phyloP scores from a whole-genome alignment of 2,113 vertebrate species.

The Microcebus ravelobensis region DNA sequence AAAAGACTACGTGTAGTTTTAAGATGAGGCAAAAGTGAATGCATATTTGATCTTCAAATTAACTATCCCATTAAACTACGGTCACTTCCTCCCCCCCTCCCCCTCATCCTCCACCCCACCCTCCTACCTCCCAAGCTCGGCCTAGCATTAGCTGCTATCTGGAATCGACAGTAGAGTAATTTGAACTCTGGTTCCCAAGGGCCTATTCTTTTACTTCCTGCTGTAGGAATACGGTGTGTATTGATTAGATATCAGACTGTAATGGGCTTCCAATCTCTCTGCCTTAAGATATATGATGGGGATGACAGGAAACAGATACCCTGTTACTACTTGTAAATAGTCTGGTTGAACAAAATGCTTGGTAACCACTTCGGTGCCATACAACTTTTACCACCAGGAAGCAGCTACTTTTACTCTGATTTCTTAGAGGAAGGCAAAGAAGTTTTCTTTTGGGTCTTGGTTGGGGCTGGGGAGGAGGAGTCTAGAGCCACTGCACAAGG shows the following conservation, averaged over 20 bases:
- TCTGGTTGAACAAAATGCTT: constrained; percentile 90
- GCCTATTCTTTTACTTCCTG: constrained; percentile 97
- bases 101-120: constrained; percentile 32
- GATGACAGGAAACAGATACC: constrained; percentile 95
- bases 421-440: neutral
- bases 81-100: neutral
- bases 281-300: constrained; percentile 94
- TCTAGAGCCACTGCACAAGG: constrained; percentile 57
- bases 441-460: neutral
- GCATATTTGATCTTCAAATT: constrained; percentile 77
- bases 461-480: too few relatives aligned
- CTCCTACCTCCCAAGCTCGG: constrained; percentile 82
- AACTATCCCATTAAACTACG: constrained; percentile 79
- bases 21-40: constrained; percentile 80
- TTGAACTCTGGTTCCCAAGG: constrained; percentile 95
- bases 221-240: constrained; percentile 95
- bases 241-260: constrained; percentile 97
- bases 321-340: constrained; percentile 95
- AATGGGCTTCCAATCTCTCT: constrained; percentile 96
- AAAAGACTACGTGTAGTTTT: constrained; percentile 58
- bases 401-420: neutral
- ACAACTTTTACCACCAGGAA: constrained; percentile 57
- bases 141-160: constrained; percentile 95
- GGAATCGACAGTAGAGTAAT: constrained; percentile 94
- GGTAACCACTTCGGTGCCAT: constrained; percentile 90